Base-by-base conservation (phyloP, 1,140 invertebrate genomes). In the Aphelinus atriplicis region DNA sequence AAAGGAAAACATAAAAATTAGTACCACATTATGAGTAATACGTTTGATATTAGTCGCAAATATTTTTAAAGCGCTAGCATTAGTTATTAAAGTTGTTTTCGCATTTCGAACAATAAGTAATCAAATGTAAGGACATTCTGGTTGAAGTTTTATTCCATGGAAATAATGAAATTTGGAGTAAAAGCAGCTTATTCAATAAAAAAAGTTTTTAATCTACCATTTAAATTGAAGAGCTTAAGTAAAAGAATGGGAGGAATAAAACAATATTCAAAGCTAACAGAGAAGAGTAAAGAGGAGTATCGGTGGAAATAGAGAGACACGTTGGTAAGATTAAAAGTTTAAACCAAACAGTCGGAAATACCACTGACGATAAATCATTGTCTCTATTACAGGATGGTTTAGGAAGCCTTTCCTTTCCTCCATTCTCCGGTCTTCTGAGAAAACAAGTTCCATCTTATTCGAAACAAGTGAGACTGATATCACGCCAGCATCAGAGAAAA, bases 311-410 rank as follows among this genome's bases (percentile, higher is more conserved):
- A 55, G 48, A 66, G 46, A 51, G 68, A 26, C 57, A 61, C n/a
- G 26, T 26, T 62, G 50, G 55, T n/a, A 55, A 62, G 48, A 61
- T 71, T 50, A 71, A 51, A 63, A 71, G 50, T 63, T 63, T 26
- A 62, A 51, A 51, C 46, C 57, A 69, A 60, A 69, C 45, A 69
- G 3, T 3, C 55, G 55, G 55, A 57, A 66, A 57, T 57, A 69
- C 67, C 56, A 60, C 1, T 4, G 46, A 10, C 68, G 47, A 70
- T 70, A 70, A 70, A 70, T 70, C 68, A 70, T 70, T 60, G 68
- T 51, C 68, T 70, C 26, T 57, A 70, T 70, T 70, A 70, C 47
- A 70, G 68, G 61, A 60, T 61, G 68, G n/a, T 26, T 26, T 26
- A 26, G 57, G n/a, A 3, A 70, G 57, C 47, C 6, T 69, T 60